Base-by-base conservation (phyloP, 2,888 invertebrate species). In the Fabriciana adippe region DNA sequence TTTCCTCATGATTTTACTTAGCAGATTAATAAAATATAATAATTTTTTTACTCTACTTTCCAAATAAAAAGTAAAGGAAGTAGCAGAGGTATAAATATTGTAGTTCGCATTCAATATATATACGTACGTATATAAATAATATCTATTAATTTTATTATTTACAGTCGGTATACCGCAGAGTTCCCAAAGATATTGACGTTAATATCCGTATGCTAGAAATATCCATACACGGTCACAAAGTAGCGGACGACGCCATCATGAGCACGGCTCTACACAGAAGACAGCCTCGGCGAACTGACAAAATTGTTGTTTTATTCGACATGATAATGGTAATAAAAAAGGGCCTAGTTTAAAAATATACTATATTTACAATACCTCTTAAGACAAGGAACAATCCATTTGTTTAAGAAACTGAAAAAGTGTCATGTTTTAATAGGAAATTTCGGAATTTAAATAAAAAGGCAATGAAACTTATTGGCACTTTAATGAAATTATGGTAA, bases 181-280 rank as follows among this genome's bases (percentile, higher is more conserved):
- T 89, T 0, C 85, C 86, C 0, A 77, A 88, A 31, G 79, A 93
- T 66, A 84, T 95, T 8, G 85, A 90, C 31, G 76, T 94, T 6
- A 78, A 80, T 8, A 80, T 93, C 14, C 93, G 93, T 68, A 93
- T 94, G 78, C 62, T 93, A 21, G 95, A 95, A 76, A 85, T 95
- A 79, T 92, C 94, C 0, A 78, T 95, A 13, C 95, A 94, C 77
- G 96, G 96, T 0, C 94, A 94, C 77, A 79, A 87, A n/a, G 92
- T 95, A 1, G 89, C 94, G 0, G 93, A 94, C 55, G 93, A 94
- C 0, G 86, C 92, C 41, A 88, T 94, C 1, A 80, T 93, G 56
- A 77, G 79, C 48, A 81, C 87, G 0, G 94, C 93, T 0, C 71
- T 89, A 14, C 90, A 92, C 16, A 85, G 94, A 51, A 89, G 92